Evolutionary conservation across 2,888 invertebrate genomes (phyloP), one percentile per base, ranked within the genome.

Genomic region (Trisateles emortualis): DNA sequence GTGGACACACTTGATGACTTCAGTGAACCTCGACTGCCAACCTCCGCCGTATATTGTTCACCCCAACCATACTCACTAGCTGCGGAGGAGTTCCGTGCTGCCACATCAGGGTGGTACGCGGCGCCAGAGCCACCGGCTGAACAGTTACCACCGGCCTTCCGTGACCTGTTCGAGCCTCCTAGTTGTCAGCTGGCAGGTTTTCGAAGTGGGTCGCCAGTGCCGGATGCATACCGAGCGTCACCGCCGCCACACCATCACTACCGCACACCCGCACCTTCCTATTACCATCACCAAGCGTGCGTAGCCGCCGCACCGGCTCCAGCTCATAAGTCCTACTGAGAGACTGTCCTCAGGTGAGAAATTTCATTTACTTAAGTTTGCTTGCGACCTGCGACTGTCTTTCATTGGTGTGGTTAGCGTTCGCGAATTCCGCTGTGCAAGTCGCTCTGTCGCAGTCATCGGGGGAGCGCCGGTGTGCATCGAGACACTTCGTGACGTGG

Each of bases 251-350:
- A 93, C 57, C 91, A 94, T 52, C 89, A 92, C 84, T 86, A 92
- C 76, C 84, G 90, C 75, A 68, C 94, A 49, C 88, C 92, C 11
- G 90, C 90, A 39, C 89, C 91, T 36, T 84, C 92, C 30, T 90
- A 94, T 69, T 91, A 94, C 58, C 94, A 94, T 67, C 94, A 94
- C 70, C 94, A 94, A 79, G 94, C 95, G 64, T 95, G 94, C 83
- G 94, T 94, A 41, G 94, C 93, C 41, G 91, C 92, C 35, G 91
- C 84, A 44, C 90, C 92, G 30, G 83, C 91, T 43, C 86, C 90
- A 43, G 90, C 91, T 45, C 92, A 92, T 74, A 93, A 93, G 81
- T 93, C 92, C 70, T 92, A 92, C 87, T 93, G 91, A 92, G 87
- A 84, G 66, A 76, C 59, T 55, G 74, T 74, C 76, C 74, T 84